Evolutionary conservation across 1,140 invertebrate genomes (phyloP).

Genomic region (Drosophila varians): DNA sequence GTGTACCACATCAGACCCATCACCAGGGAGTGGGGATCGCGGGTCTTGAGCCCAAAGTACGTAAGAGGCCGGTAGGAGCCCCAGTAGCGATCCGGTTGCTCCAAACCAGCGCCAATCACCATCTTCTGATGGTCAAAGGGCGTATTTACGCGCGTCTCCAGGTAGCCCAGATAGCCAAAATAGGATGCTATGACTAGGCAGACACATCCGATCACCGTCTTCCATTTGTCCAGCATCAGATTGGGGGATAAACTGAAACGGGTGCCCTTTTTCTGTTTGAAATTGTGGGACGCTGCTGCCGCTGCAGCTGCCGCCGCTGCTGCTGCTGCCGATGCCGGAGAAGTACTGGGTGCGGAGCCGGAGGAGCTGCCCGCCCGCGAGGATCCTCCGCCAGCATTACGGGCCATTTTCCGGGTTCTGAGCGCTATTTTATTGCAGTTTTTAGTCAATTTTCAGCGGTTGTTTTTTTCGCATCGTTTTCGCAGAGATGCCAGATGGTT

Average conservation of each 20-base stretch:
- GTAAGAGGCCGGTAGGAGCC: constrained; percentile 94
- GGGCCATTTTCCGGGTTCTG: constrained; percentile 28
- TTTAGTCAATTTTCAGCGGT: background rate
- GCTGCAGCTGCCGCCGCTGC: constrained; percentile 20
- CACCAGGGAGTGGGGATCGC: constrained; percentile 93
- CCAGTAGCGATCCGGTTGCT: constrained; percentile 94
- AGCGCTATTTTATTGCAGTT: constrained; percentile 6
- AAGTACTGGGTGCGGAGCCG: constrained; percentile 5
- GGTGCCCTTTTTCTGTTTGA: constrained; percentile 53
- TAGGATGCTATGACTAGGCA: constrained; percentile 87
- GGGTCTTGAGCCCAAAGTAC: constrained; percentile 95
- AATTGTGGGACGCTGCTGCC: constrained; percentile 31
- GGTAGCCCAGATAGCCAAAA: constrained; percentile 91
- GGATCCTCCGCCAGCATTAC: constrained; percentile 31
- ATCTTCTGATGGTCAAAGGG: constrained; percentile 88
- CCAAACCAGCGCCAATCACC: constrained; percentile 87
- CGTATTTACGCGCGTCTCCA: constrained; percentile 94
- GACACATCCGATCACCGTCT: constrained; percentile 69
- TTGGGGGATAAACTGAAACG: constrained; percentile 56
- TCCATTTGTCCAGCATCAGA: constrained; percentile 76
- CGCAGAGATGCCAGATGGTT: background rate
- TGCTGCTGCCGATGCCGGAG: constrained; percentile 22
- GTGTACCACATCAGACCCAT: constrained; percentile 99
- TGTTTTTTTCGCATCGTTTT: constrained; percentile 8
- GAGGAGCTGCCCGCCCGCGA: constrained; percentile 17